Evolutionary conservation across 2,113 vertebrate genomes (phyloP).

Genomic region (Haemorhous mexicanus): DNA sequence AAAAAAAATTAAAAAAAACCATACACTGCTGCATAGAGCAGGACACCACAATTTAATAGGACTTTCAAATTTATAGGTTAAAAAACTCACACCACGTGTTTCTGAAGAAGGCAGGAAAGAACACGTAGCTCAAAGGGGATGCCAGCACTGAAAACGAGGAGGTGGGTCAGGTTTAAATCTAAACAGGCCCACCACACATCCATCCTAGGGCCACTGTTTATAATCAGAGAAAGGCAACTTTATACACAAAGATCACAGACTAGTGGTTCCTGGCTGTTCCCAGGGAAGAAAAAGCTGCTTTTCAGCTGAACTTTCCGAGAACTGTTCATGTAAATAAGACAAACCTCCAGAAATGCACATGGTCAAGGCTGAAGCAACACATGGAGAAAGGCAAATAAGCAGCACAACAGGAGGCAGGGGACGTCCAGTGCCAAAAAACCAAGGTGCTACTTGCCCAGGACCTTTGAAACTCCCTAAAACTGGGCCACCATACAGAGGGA

Average conservation of each 20-base stretch:
- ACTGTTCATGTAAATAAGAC: constrained; percentile 22
- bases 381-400: constrained; percentile 15
- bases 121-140: neutral
- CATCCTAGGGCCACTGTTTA: constrained; percentile 50
- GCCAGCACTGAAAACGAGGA: neutral
- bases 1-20: too few species aligned
- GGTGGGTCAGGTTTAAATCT: constrained; percentile 43
- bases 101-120: neutral
- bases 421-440: neutral
- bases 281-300: constrained; percentile 47
- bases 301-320: constrained; percentile 45
- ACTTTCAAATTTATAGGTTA: neutral
- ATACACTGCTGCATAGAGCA: neutral
- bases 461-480: neutral
- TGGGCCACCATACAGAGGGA: neutral
- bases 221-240: constrained; percentile 56
- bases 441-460: neutral
- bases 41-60: neutral
- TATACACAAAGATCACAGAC: constrained; percentile 39
- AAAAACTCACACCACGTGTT: neutral
- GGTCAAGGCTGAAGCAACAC: neutral
- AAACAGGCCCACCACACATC: constrained; percentile 55
- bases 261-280: constrained; percentile 21
- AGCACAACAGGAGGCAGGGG: neutral
- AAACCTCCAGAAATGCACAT: neutral